These are phyloP conservation scores for Bruchidius siliquastri DNA, from an alignment of 2,888 invertebrate species.

Conservation along the genomic window DNA sequence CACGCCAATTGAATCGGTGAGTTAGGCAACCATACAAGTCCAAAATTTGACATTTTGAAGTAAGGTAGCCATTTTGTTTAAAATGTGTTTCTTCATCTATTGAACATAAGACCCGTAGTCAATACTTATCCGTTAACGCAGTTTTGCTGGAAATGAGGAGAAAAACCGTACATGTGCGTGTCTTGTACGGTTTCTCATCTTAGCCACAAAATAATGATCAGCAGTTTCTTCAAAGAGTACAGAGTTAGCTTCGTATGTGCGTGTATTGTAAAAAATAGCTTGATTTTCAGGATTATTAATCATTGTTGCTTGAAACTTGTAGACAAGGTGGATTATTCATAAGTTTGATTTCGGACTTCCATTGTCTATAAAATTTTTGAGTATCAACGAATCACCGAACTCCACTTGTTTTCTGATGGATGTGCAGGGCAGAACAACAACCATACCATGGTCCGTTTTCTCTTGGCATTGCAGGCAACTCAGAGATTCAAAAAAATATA, in stretches of 20 bases:
- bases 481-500: constrained; percentile 14
- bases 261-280: constrained; percentile 8
- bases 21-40: constrained; percentile 11
- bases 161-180: constrained; percentile 3
- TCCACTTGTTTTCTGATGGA: constrained; percentile 23
- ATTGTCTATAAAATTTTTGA: no score
- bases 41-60: constrained; percentile 10
- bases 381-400: constrained; percentile 18
- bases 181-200: constrained; percentile 7
- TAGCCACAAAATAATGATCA: not conserved
- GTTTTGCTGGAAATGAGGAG: not conserved
- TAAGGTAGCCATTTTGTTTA: constrained; percentile 4
- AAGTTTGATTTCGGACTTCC: no score
- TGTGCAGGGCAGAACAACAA: constrained; percentile 20
- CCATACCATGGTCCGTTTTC: constrained; percentile 15
- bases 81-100: constrained; percentile 1
- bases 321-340: no score
- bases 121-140: not conserved
- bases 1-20: constrained; percentile 15
- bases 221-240: constrained; percentile 4
- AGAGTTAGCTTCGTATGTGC: constrained; percentile 5
- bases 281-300: constrained; percentile 1
- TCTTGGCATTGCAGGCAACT: constrained; percentile 15
- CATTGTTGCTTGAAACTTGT: not conserved
- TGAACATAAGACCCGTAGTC: constrained; percentile 5